A percentile compares a stretch with the other conserved stretches of the same genome.
Evolutionary conservation across 2,797 vertebrate species (phyloP).

Genomic region (Rousettus madagascariensis): DNA sequence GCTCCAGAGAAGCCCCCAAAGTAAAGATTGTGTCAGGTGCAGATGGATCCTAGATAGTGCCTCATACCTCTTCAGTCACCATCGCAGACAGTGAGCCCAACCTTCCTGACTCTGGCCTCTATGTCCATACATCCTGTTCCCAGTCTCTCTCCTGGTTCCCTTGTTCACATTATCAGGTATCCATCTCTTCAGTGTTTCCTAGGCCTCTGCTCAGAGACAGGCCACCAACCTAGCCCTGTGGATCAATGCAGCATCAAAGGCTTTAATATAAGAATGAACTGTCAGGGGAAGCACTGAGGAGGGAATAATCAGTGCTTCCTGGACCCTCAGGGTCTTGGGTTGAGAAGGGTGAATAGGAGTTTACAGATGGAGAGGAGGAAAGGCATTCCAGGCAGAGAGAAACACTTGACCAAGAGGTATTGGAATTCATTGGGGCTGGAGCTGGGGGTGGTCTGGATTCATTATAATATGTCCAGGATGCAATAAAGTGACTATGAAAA

Average conservation of each 20-base stretch:
- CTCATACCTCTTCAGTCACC: neutral
- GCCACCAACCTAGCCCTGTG: neutral
- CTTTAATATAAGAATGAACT: neutral
- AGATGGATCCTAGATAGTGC: neutral
- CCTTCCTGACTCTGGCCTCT: neutral
- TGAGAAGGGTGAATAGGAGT: neutral
- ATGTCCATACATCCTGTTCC: neutral
- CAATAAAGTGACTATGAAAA: slow-evolving; percentile 66
- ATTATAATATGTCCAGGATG: neutral
- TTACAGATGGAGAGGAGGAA: neutral
- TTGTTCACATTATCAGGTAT: neutral
- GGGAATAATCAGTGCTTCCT: neutral
- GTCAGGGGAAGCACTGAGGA: neutral
- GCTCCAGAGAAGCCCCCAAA: neutral
- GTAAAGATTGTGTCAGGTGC: neutral
- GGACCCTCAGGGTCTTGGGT: neutral
- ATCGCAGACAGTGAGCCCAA: neutral
- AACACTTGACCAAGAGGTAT: neutral
- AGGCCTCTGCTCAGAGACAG: neutral
- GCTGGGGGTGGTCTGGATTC: neutral
- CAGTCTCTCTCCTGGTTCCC: neutral
- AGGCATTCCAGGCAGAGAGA: neutral
- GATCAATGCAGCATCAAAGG: neutral
- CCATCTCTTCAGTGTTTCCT: neutral
- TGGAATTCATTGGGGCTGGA: neutral